A percentile compares a stretch with the other conserved stretches of the same genome.
phyloP scores from a whole-genome alignment of 2,113 vertebrate species.

The Mirza zaza region DNA sequence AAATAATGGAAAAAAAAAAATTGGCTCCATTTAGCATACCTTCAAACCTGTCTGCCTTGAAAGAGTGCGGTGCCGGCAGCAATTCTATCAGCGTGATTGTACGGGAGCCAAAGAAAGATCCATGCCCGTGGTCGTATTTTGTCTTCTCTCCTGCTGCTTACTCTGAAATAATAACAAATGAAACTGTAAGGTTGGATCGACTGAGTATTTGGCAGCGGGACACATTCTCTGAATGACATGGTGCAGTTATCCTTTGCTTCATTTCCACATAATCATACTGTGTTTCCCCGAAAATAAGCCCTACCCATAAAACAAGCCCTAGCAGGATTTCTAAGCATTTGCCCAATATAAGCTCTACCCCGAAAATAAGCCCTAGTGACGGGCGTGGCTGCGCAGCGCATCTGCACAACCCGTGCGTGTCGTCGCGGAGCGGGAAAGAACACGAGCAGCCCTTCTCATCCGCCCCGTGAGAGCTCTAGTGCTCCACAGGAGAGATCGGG shows the following conservation, averaged over 20 bases:
- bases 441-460: too few species aligned
- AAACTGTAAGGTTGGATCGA: background rate
- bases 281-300: too few species aligned
- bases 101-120: slow-evolving; percentile 22
- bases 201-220: background rate
- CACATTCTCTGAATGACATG: background rate
- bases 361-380: too few species aligned
- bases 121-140: background rate
- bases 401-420: too few species aligned
- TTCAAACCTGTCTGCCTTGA: slow-evolving; percentile 10
- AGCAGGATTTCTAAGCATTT: too few species aligned
- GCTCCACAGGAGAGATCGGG: too few species aligned
- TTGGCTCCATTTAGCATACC: slow-evolving; percentile 20
- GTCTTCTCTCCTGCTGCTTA: background rate
- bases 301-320: too few species aligned
- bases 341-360: too few species aligned
- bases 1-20: slow-evolving; percentile 49
- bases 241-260: slow-evolving; percentile 3
- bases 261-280: background rate
- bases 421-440: too few species aligned
- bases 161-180: slow-evolving; percentile 39
- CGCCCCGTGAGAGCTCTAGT: too few species aligned
- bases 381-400: too few species aligned
- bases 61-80: background rate
- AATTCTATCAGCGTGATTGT: slow-evolving; percentile 33